A percentile compares a stretch with the other conserved stretches of the same genome.
Conservation (phyloP, 2,113 vertebrate species). For the Corapipo altera region DNA sequence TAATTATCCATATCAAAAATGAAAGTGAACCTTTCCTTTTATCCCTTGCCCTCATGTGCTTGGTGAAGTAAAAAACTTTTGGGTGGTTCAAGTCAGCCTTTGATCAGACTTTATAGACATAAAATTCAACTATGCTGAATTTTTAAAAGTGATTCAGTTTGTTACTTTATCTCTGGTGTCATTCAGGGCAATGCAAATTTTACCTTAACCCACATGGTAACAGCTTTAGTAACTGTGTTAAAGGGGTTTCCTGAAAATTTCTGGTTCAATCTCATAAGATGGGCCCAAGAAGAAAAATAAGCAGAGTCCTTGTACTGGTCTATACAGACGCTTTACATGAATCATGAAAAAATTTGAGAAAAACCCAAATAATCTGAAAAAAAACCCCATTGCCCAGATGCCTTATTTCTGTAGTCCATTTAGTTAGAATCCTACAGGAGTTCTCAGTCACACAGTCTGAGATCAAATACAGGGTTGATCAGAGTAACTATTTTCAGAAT, state of each 20-base stretch:
- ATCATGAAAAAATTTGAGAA: background rate
- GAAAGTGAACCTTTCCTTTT: background rate
- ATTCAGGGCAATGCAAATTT: background rate
- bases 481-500: background rate
- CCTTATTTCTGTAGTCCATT: background rate
- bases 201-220: background rate
- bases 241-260: background rate
- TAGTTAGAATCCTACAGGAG: background rate
- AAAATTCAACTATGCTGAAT: background rate
- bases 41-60: background rate
- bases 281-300: background rate
- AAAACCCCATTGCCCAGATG: background rate
- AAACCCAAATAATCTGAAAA: fast-evolving
- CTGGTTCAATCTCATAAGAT: background rate
- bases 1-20: background rate
- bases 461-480: background rate
- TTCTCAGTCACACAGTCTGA: background rate
- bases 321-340: background rate
- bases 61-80: background rate
- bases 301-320: background rate
- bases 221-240: background rate
- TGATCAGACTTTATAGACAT: background rate
- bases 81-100: background rate
- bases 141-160: background rate
- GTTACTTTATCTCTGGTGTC: background rate